Base-by-base conservation (phyloP, 2,113 vertebrate genomes). In the Cairina moschata region DNA sequence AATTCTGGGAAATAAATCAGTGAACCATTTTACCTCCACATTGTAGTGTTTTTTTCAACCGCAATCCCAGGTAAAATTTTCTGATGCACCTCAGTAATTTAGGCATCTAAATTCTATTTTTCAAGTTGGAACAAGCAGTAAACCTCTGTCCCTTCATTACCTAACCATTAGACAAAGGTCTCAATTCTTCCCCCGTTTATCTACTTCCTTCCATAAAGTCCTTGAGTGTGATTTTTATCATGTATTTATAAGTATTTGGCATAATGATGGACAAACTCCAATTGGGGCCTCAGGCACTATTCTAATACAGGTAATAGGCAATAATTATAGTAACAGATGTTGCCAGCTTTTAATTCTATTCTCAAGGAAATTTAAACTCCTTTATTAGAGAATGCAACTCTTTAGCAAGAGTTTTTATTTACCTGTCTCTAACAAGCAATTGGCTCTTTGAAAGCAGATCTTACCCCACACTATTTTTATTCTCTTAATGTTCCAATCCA, bases 301-400 rank as follows among this genome's bases (percentile, higher is more conserved):
- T 54, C 6, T 74, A 90, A 67, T 78, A 76, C 38, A 83, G 85
- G 76, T 88, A 91, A 83, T 86, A 83, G 73, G 46, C 29, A 86
- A 91, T 74, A 83, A 74, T 95, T 83, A 80, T 48, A 67, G 46
- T 63, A 75, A 66, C 72, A 94, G 82, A 86, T 90, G 79, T 86
- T 71, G 25, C 60, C 62, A 91, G 42, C 13, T 95, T 88, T 75
- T 78, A 81, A 44, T 60, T 93, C 52, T 25, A 28, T 80, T 88
- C 60, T 84, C 29, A 90, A 69, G 46, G 55, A 83, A 80, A 88
- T 59, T 85, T 15, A 54, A 65, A 73, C 13, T 67, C 10, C 18
- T 83, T 81, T 81, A 71, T 88, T 78, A 90, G 29, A 67, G 65
- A 83, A 81, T 65, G 17, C 10, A 71, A 0, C 26, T 59, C 38